A percentile compares a stretch with the other conserved stretches of the same genome.
Evolutionary conservation across 2,888 invertebrate species (phyloP).

Genomic region (Elmis aenea): DNA sequence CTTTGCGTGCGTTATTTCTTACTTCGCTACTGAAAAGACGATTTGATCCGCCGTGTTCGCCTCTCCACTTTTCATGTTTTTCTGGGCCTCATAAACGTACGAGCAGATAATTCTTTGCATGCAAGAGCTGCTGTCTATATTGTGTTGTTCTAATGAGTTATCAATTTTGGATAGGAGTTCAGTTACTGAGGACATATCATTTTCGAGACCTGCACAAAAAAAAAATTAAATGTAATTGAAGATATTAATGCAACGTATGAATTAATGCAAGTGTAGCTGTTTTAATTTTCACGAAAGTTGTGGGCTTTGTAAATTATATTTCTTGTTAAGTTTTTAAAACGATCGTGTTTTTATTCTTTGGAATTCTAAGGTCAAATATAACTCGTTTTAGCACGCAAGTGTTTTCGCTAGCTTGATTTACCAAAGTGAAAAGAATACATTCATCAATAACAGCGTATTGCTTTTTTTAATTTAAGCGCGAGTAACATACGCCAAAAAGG

Average conservation of each 20-base stretch:
- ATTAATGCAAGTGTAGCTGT: not conserved
- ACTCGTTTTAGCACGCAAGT: too few relatives aligned
- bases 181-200: constrained; percentile 51
- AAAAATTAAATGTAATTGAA: constrained; percentile 2
- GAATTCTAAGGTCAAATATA: too few relatives aligned
- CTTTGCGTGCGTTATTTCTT: too few relatives aligned
- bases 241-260: not conserved
- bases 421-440: too few relatives aligned
- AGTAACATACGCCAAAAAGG: too few relatives aligned
- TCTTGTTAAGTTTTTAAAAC: too few relatives aligned
- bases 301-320: not conserved
- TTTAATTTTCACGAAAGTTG: not conserved
- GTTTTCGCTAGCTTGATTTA: too few relatives aligned
- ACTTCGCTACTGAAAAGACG: constrained; percentile 60
- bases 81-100: constrained; percentile 66
- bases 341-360: too few relatives aligned
- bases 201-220: constrained; percentile 37
- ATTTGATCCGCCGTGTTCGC: constrained; percentile 61
- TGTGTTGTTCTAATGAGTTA: constrained; percentile 60
- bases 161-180: constrained; percentile 63
- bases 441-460: too few relatives aligned
- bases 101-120: constrained; percentile 67
- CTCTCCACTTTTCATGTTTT: constrained; percentile 58
- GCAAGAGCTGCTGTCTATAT: constrained; percentile 67
- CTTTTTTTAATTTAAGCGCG: too few relatives aligned